Conservation (phyloP, 2,888 invertebrate species). For the Hesperia comma region DNA sequence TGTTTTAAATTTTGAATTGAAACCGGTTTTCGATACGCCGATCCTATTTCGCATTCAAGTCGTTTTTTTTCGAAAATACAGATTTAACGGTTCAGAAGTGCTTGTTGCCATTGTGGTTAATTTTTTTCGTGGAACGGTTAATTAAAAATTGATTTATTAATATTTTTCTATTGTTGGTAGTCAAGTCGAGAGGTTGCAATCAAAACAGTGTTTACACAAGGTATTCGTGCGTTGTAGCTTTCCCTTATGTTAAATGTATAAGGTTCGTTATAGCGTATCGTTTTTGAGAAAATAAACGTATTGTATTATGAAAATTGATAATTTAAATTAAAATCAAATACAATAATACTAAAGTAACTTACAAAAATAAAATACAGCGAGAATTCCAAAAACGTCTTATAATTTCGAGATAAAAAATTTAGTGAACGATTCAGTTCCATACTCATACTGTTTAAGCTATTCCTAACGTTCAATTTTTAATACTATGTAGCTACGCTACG, state of each 20-base stretch:
- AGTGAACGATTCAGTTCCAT: no score
- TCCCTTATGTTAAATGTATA: not conserved
- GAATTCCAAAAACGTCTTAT: no score
- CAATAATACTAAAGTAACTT: not conserved
- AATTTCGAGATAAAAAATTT: no score
- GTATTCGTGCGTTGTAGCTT: not conserved
- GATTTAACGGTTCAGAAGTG: slow-evolving; percentile 78
- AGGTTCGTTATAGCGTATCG: not conserved
- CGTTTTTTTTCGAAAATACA: slow-evolving; percentile 67
- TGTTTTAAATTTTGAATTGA: slow-evolving; percentile 72
- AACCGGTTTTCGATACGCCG: slow-evolving; percentile 77
- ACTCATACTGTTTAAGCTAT: no score
- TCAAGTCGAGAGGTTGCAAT: slow-evolving; percentile 63
- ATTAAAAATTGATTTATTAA: slow-evolving; percentile 82
- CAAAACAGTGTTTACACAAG: slow-evolving; percentile 51
- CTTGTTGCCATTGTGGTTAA: slow-evolving; percentile 74
- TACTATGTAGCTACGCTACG: no score
- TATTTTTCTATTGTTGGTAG: slow-evolving; percentile 55
- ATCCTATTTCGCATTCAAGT: slow-evolving; percentile 72
- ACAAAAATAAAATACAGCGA: no score
- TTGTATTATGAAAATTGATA: not conserved
- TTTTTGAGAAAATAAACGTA: not conserved
- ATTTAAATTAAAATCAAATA: not conserved
- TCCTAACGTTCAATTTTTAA: no score
- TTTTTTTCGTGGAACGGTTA: slow-evolving; percentile 68